phyloP scores from a whole-genome alignment of 1,140 invertebrate genomes.

The Nixonia krombeini region DNA sequence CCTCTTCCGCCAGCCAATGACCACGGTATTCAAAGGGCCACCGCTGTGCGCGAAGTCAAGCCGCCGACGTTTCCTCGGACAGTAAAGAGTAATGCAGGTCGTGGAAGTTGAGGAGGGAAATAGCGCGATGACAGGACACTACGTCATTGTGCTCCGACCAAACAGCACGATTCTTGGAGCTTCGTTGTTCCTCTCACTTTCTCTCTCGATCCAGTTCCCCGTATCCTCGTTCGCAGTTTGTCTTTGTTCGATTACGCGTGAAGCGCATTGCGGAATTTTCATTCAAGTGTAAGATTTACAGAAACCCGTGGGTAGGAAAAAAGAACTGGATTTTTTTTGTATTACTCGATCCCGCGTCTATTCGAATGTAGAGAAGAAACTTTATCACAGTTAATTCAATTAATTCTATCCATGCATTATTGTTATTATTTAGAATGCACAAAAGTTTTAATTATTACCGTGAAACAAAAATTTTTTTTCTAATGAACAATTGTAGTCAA shows the following conservation, averaged over 20 bases:
- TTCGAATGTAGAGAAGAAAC: too few species aligned
- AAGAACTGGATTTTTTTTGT: constrained; percentile 45
- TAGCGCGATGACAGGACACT: constrained; percentile 53
- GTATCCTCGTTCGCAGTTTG: constrained; percentile 37
- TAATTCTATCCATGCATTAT: too few species aligned
- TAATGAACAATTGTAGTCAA: too few species aligned
- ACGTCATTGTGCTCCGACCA: constrained; percentile 41
- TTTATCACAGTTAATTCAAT: too few species aligned
- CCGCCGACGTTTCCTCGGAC: constrained; percentile 43
- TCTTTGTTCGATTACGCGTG: constrained; percentile 33
- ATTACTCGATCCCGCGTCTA: constrained; percentile 24
- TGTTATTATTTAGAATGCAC: too few species aligned
- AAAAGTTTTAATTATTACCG: too few species aligned
- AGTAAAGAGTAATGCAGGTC: constrained; percentile 46
- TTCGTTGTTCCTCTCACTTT: constrained; percentile 34
- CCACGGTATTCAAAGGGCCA: constrained; percentile 42
- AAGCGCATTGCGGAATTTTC: constrained; percentile 29
- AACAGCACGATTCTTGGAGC: constrained; percentile 15
- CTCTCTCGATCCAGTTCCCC: constrained; percentile 6
- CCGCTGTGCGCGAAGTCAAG: constrained; percentile 46
- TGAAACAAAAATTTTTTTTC: too few species aligned
- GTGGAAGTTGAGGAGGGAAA: constrained; percentile 41
- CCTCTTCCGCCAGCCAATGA: constrained; percentile 20
- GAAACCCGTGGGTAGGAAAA: constrained; percentile 10
- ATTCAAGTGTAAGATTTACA: constrained; percentile 40